phyloP scores from a whole-genome alignment of 2,888 invertebrate genomes.

The Cryptus armator region DNA sequence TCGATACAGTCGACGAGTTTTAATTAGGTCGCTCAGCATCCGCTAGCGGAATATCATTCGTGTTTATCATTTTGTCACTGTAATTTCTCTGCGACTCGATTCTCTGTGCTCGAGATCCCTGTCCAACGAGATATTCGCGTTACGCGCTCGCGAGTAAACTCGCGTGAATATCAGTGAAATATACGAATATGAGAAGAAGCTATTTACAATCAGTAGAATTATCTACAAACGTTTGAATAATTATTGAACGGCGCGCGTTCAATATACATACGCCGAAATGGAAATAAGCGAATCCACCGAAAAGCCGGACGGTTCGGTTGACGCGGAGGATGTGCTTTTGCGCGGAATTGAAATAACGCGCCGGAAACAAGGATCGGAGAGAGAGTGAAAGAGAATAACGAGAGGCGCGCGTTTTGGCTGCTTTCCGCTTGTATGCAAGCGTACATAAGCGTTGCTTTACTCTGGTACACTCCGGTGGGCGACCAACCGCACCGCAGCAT shows the following conservation, averaged over 20 bases:
- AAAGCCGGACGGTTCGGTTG: slow-evolving; percentile 41
- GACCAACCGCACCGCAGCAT: slow-evolving; percentile 38
- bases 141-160: background rate
- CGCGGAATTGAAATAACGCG: slow-evolving; percentile 51
- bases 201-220: slow-evolving; percentile 61
- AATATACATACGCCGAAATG: slow-evolving; percentile 63
- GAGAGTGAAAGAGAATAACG: slow-evolving; percentile 26
- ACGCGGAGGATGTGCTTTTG: slow-evolving; percentile 45
- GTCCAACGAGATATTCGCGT: background rate
- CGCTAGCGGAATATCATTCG: too few relatives aligned
- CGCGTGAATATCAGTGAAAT: background rate
- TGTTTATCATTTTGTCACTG: too few relatives aligned
- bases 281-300: slow-evolving; percentile 52
- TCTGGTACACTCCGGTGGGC: slow-evolving; percentile 41
- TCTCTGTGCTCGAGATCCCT: background rate
- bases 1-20: too few relatives aligned
- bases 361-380: background rate
- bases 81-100: background rate
- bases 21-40: too few relatives aligned
- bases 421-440: slow-evolving; percentile 49
- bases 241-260: slow-evolving; percentile 52
- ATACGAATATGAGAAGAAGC: background rate
- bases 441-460: slow-evolving; percentile 56
- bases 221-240: slow-evolving; percentile 59
- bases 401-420: slow-evolving; percentile 44